Evolutionary conservation across 1,140 invertebrate species (phyloP).

Genomic region (Cheumatopsyche charites): DNA sequence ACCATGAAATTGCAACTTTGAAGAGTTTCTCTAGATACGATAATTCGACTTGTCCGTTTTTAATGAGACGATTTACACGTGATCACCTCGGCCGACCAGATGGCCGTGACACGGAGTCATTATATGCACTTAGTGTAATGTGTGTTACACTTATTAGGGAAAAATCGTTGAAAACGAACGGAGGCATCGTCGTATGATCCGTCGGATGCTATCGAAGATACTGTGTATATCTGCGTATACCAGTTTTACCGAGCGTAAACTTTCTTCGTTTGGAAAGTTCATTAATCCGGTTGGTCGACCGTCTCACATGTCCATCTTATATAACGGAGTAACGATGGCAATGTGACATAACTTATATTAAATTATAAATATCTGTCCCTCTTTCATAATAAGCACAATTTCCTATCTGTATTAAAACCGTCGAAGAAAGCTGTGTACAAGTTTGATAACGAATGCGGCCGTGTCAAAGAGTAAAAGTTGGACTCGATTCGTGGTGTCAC

Average conservation of each 20-base stretch:
- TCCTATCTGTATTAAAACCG: neutral
- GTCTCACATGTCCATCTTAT: constrained; percentile 31
- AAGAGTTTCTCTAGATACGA: too few species aligned
- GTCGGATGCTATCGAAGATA: neutral
- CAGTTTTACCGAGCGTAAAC: constrained; percentile 10
- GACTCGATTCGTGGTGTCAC: too few species aligned
- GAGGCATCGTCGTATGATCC: neutral
- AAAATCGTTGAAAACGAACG: neutral
- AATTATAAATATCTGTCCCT: constrained; percentile 11
- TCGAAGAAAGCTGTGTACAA: too few species aligned
- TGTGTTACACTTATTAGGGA: neutral
- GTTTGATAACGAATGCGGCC: too few species aligned
- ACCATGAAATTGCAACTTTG: too few species aligned
- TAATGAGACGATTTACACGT: neutral
- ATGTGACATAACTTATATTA: constrained; percentile 29
- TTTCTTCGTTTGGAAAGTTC: constrained; percentile 38
- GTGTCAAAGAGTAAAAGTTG: too few species aligned
- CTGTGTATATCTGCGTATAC: too few species aligned
- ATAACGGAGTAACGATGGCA: constrained; percentile 8
- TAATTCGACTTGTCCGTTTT: neutral
- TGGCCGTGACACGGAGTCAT: constrained; percentile 22
- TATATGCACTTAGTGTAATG: constrained; percentile 11
- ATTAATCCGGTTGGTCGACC: constrained; percentile 29
- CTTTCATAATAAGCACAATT: constrained; percentile 19
- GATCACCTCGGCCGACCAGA: constrained; percentile 17